A percentile compares a stretch with the other conserved stretches of the same genome.
Evolutionary conservation across 2,888 invertebrate genomes (phyloP).

Genomic region (Drosophila hawaiiensis): DNA sequence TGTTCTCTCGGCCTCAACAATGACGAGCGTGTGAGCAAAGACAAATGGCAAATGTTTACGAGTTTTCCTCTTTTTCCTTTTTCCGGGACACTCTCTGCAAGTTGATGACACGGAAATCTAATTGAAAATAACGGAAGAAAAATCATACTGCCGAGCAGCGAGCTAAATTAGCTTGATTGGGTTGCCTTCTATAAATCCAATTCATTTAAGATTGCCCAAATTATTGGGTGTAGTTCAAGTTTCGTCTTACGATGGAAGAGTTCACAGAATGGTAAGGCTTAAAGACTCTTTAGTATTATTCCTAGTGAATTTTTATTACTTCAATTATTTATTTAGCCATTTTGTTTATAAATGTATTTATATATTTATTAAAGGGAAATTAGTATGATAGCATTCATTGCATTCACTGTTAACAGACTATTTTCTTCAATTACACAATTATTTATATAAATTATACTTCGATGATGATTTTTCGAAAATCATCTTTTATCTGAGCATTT

Average conservation of each 20-base stretch:
- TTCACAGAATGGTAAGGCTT: neutral
- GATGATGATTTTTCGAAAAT: neutral
- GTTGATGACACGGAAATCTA: conserved; percentile 2
- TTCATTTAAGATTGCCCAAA: neutral
- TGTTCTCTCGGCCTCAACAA: conserved; percentile 29
- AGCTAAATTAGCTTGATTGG: neutral
- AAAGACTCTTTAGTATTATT: neutral
- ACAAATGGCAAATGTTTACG: conserved; percentile 39
- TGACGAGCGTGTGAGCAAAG: conserved; percentile 47
- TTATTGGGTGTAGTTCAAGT: no score
- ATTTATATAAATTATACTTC: neutral
- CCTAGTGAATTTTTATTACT: neutral
- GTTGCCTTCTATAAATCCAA: neutral
- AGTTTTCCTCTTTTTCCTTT: conserved; percentile 5
- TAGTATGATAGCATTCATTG: neutral
- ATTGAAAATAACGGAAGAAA: conserved; percentile 3
- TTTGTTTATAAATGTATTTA: neutral
- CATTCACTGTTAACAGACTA: fast-evolving
- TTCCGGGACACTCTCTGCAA: neutral
- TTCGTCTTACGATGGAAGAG: neutral
- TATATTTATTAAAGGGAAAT: neutral
- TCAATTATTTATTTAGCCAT: neutral
- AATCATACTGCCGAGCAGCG: neutral
- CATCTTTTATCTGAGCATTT: neutral
- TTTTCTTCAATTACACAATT: neutral